Conservation (phyloP, 2,797 vertebrate genomes). For the Poeciliopsis paucimaculata region DNA sequence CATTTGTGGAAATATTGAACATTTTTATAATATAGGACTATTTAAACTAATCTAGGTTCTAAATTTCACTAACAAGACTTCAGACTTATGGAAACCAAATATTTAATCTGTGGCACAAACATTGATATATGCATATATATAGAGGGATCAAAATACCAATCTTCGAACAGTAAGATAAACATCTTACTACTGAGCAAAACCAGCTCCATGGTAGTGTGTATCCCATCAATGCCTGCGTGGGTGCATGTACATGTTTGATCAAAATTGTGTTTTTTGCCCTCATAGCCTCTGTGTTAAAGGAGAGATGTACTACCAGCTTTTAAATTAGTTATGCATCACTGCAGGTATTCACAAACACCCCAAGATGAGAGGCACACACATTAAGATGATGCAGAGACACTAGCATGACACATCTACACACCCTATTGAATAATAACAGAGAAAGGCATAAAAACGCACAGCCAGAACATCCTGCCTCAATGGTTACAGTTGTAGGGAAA, state of each 20-base stretch:
- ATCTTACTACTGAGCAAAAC: not conserved
- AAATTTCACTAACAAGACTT: not conserved
- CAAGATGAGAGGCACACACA: conserved; percentile 19
- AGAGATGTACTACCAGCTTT: conserved; percentile 57
- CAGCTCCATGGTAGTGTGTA: not conserved
- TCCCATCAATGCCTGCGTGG: not conserved
- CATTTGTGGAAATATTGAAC: not conserved
- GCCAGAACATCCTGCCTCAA: conserved; percentile 26
- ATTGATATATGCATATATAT: not conserved
- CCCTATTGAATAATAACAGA: conserved; percentile 34
- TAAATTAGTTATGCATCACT: conserved; percentile 63
- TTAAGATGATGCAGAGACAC: conserved; percentile 24
- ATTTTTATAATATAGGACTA: not conserved
- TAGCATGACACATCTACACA: conserved; percentile 3
- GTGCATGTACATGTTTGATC: not conserved
- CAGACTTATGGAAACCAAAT: not conserved
- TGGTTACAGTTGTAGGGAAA: not conserved
- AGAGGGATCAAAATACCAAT: not conserved
- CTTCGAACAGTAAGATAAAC: not conserved
- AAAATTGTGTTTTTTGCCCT: conserved; percentile 2
- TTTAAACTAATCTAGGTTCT: not conserved
- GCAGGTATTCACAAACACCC: conserved; percentile 37
- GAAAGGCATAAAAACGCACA: not conserved
- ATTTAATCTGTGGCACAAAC: not conserved
- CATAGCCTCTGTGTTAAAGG: conserved; percentile 49